Percentiles rank a stretch among this genome's conserved stretches.
Evolutionary conservation across 1,140 invertebrate genomes (phyloP).

Genomic region (Drosophila subobscura): DNA sequence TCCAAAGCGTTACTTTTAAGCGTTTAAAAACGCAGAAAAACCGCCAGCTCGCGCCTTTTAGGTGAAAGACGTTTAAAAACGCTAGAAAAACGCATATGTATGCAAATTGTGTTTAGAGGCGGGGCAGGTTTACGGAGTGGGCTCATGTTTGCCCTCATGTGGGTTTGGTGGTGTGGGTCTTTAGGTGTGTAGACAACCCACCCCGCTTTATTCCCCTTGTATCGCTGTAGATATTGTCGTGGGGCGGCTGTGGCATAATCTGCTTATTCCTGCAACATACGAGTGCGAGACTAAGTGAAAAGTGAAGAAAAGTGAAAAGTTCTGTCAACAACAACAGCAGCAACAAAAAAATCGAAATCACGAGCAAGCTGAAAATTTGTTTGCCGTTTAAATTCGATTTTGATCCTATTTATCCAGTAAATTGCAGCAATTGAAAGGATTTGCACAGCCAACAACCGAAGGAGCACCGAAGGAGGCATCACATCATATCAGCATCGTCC

Average conservation of each 20-base stretch:
- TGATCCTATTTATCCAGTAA: conserved; percentile 83
- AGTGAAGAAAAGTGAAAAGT: conserved; percentile 66
- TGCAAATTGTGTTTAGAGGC: too few species aligned
- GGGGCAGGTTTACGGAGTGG: background rate
- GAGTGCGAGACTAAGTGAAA: too few species aligned
- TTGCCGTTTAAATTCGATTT: conserved; percentile 83
- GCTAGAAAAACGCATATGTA: too few species aligned
- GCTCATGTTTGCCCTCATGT: conserved; percentile 19
- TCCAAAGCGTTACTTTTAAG: too few species aligned
- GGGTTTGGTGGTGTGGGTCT: background rate
- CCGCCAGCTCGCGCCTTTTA: too few species aligned
- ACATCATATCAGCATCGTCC: conserved; percentile 6
- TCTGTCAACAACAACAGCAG: conserved; percentile 64
- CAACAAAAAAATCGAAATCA: conserved; percentile 65
- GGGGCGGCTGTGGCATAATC: conserved; percentile 52
- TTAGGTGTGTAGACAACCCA: conserved; percentile 63
- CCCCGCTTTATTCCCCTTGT: conserved; percentile 35
- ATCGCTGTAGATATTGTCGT: too few species aligned
- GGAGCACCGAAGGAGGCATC: background rate
- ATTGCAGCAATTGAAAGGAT: conserved; percentile 83
- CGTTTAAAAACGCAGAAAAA: too few species aligned
- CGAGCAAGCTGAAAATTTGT: conserved; percentile 66
- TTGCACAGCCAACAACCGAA: conserved; percentile 45
- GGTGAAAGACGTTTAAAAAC: too few species aligned
- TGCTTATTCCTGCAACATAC: conserved; percentile 75